Evolutionary conservation across 2,888 invertebrate species (phyloP).

Genomic region (Philereme transversata): DNA sequence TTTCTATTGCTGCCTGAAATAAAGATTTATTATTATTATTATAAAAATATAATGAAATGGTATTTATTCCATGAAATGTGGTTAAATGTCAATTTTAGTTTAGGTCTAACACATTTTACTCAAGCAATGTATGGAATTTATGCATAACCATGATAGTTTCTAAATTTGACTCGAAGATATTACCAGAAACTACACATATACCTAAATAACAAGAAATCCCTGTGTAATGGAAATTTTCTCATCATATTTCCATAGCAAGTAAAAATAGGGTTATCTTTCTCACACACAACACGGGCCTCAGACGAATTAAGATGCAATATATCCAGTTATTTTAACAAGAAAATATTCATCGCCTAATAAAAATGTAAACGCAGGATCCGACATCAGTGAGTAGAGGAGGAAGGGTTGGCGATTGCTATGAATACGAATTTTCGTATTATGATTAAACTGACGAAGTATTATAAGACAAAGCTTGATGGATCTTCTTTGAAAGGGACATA

Average conservation of each 20-base stretch:
- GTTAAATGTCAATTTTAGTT: no score
- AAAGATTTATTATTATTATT: no score
- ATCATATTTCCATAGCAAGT: not conserved
- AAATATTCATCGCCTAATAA: conserved; percentile 39
- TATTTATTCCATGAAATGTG: no score
- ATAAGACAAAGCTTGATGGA: not conserved
- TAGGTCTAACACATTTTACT: no score
- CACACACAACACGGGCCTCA: not conserved
- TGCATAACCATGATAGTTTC: no score
- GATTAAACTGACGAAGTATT: conserved; percentile 5
- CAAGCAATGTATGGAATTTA: no score
- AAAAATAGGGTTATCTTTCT: no score
- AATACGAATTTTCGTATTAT: conserved; percentile 34
- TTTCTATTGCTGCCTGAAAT: no score
- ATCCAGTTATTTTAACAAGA: conserved; percentile 28
- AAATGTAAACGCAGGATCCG: conserved; percentile 36
- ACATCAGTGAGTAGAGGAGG: conserved; percentile 29
- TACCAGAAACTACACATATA: no score
- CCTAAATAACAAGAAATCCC: no score
- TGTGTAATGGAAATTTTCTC: not conserved
- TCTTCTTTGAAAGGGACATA: not conserved
- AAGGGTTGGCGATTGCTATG: conserved; percentile 34
- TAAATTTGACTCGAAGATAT: no score
- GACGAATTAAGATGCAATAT: conserved; percentile 31
- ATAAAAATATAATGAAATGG: no score